Evolutionary conservation across 2,888 invertebrate species (phyloP).

Genomic region (Noctua comes): DNA sequence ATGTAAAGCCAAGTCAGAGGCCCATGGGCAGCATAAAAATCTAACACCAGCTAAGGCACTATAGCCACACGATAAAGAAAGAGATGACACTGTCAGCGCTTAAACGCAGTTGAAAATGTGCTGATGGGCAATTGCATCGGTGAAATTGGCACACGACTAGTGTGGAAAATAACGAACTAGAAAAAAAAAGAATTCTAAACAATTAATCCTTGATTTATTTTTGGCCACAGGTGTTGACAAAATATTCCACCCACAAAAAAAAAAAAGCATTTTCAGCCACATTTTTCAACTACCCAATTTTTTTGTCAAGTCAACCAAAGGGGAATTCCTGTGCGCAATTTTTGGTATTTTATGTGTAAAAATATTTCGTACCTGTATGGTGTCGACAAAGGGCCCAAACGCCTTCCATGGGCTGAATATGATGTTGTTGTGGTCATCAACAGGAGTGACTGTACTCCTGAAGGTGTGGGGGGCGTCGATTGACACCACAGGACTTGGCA

Average conservation of each 20-base stretch:
- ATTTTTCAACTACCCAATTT: conserved; percentile 4
- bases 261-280: too few species aligned
- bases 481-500: conserved; percentile 86
- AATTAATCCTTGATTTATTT: not conserved
- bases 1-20: too few species aligned
- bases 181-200: not conserved
- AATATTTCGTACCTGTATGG: conserved; percentile 79
- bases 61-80: too few species aligned
- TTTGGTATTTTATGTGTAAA: not conserved
- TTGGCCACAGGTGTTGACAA: not conserved
- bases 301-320: not conserved
- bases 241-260: conserved; percentile 7
- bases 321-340: conserved; percentile 15
- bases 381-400: conserved; percentile 87
- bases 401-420: conserved; percentile 89
- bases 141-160: not conserved
- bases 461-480: conserved; percentile 80
- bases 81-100: too few species aligned
- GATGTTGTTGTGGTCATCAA: conserved; percentile 86
- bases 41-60: too few species aligned
- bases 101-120: not conserved
- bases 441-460: conserved; percentile 75
- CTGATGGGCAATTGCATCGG: not conserved
- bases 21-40: too few species aligned
- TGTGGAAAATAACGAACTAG: not conserved